Conservation (phyloP, 2,888 invertebrate species). For the Stratiomys singularior region DNA sequence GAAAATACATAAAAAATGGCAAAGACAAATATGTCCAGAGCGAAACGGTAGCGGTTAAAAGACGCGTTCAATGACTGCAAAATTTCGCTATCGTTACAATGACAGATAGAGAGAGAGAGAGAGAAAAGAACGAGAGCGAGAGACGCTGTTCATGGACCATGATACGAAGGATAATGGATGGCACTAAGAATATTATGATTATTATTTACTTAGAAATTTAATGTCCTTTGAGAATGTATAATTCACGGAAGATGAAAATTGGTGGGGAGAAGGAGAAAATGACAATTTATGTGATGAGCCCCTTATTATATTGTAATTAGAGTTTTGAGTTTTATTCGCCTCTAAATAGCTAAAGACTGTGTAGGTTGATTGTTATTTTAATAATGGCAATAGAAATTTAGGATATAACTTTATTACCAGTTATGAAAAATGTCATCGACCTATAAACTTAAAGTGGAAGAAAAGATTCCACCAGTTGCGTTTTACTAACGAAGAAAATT, state of each 20-base stretch:
- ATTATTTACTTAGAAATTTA: conserved; percentile 46
- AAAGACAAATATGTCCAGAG: conserved; percentile 1
- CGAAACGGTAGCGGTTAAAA: conserved; percentile 14
- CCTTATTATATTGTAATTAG: conserved; percentile 18
- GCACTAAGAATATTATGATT: conserved; percentile 41
- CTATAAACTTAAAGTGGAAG: too few relatives aligned
- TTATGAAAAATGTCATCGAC: too few relatives aligned
- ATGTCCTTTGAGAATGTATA: conserved; percentile 33
- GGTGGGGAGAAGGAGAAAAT: not conserved
- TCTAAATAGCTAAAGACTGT: not conserved
- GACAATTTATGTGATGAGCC: conserved; percentile 26
- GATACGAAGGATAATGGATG: conserved; percentile 44
- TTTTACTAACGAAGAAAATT: too few relatives aligned
- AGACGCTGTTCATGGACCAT: not conserved
- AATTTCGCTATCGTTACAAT: conserved; percentile 27
- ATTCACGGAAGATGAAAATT: not conserved
- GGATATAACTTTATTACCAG: too few relatives aligned
- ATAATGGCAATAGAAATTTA: not conserved
- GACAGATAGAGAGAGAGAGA: not conserved
- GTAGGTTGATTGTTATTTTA: conserved; percentile 15
- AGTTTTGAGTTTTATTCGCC: conserved; percentile 11
- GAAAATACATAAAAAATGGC: conserved; percentile 27
- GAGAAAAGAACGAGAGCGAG: not conserved
- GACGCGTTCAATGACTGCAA: conserved; percentile 7
- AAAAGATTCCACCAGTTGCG: too few relatives aligned